phyloP scores from a whole-genome alignment of 2,797 vertebrate genomes.

The Glyptemys insculpta region DNA sequence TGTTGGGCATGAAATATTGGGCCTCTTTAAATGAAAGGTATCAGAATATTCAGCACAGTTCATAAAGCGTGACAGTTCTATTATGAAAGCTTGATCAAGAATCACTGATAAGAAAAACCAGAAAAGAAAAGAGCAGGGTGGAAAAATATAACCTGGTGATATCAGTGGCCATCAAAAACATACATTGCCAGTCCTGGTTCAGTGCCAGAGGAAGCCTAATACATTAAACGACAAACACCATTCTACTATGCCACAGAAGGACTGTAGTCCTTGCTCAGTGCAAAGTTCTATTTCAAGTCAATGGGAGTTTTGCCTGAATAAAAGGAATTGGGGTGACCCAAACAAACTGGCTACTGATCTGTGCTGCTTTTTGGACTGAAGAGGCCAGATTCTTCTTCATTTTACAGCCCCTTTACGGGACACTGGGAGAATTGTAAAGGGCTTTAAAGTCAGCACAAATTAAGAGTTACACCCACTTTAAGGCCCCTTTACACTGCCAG shows the following conservation, averaged over 20 bases:
- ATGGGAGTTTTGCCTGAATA: constrained; percentile 6
- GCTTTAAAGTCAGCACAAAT: background rate
- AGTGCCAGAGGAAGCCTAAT: background rate
- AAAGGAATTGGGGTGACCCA: background rate
- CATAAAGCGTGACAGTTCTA: constrained; percentile 68
- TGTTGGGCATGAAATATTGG: constrained; percentile 62
- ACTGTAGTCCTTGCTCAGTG: background rate
- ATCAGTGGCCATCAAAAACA: constrained; percentile 4
- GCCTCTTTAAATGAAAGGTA: constrained; percentile 69
- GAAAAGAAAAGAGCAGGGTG: constrained; percentile 40
- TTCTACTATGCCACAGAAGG: background rate
- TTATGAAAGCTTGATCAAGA: constrained; percentile 65
- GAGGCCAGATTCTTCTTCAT: background rate
- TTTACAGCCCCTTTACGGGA: background rate
- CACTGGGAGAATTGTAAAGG: background rate
- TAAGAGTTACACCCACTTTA: background rate
- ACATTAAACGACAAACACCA: background rate
- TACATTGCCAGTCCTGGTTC: background rate
- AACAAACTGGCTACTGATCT: background rate
- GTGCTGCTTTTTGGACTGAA: background rate
- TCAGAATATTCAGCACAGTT: constrained; percentile 64
- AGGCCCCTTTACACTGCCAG: background rate
- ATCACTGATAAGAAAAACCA: constrained; percentile 32
- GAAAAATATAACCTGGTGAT: constrained; percentile 39
- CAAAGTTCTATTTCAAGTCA: constrained; percentile 29